These are phyloP conservation scores for Phalacrocorax carbo DNA, from an alignment of 2,113 vertebrate species.

Conservation along the genomic window DNA sequence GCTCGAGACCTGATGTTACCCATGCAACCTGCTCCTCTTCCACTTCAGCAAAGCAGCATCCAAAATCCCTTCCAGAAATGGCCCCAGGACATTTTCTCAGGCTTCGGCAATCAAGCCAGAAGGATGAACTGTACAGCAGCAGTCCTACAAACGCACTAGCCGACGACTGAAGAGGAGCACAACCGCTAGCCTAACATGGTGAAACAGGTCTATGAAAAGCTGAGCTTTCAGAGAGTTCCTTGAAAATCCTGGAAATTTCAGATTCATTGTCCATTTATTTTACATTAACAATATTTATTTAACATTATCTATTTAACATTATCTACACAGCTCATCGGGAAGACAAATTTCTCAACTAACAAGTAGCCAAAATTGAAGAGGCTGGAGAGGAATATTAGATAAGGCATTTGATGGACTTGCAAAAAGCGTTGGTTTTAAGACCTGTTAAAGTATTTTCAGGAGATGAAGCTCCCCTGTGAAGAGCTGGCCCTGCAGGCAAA, in stretches of 20 bases:
- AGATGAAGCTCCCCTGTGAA: background rate
- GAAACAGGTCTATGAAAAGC: fast-evolving
- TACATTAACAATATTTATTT: background rate
- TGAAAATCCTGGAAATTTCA: background rate
- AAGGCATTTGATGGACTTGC: background rate
- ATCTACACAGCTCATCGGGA: background rate
- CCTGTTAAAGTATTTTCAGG: background rate
- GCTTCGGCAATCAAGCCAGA: background rate
- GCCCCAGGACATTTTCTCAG: background rate
- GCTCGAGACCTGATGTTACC: background rate
- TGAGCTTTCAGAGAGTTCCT: background rate
- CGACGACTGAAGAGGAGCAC: background rate
- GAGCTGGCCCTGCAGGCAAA: slow-evolving; percentile 9
- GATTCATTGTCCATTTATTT: background rate
- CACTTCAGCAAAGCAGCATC: background rate
- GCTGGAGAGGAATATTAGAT: background rate
- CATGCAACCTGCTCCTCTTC: background rate
- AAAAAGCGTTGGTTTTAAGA: background rate
- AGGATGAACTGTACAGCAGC: background rate
- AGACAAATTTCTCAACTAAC: background rate
- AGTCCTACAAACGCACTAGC: background rate
- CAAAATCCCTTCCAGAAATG: background rate
- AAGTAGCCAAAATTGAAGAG: background rate
- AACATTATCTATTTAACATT: background rate
- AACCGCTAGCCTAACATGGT: background rate